Percentiles rank a stretch among this genome's conserved stretches.
phyloP scores from a whole-genome alignment of 2,888 invertebrate genomes.

The Scelioninae gen. 1 region DNA sequence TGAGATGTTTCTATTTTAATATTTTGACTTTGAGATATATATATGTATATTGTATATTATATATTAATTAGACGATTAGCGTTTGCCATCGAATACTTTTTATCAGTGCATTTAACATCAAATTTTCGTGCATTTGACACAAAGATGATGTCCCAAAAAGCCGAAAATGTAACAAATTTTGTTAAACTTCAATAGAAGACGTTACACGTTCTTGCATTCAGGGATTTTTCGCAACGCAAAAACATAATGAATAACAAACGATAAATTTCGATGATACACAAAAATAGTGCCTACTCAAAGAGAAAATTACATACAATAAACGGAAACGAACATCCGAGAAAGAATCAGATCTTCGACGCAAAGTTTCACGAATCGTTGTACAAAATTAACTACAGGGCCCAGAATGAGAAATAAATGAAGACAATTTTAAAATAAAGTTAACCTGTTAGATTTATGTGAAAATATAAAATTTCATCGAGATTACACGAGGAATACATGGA shows the following conservation, averaged over 20 bases:
- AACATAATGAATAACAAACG: conserved; percentile 68
- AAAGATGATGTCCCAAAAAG: conserved; percentile 37
- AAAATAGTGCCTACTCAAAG: conserved; percentile 81
- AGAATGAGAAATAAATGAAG: conserved; percentile 71
- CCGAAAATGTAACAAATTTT: conserved; percentile 8
- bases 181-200: conserved; percentile 1
- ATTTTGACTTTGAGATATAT: conserved; percentile 50
- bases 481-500: conserved; percentile 10
- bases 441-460: conserved; percentile 76
- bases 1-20: conserved; percentile 63
- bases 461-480: conserved; percentile 35
- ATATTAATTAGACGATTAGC: conserved; percentile 46
- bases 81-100: conserved; percentile 54
- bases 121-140: conserved; percentile 50
- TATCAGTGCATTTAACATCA: conserved; percentile 54
- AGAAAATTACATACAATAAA: conserved; percentile 47
- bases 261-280: conserved; percentile 72
- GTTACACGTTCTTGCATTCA: conserved; percentile 57
- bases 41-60: conserved; percentile 34
- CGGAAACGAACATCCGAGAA: conserved; percentile 24
- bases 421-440: conserved; percentile 70
- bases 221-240: conserved; percentile 67
- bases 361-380: too few species aligned
- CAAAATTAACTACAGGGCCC: conserved; percentile 83
- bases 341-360: conserved; percentile 61